Conservation (phyloP, 2,888 invertebrate genomes). For the Pollenia griseotomentosa region DNA sequence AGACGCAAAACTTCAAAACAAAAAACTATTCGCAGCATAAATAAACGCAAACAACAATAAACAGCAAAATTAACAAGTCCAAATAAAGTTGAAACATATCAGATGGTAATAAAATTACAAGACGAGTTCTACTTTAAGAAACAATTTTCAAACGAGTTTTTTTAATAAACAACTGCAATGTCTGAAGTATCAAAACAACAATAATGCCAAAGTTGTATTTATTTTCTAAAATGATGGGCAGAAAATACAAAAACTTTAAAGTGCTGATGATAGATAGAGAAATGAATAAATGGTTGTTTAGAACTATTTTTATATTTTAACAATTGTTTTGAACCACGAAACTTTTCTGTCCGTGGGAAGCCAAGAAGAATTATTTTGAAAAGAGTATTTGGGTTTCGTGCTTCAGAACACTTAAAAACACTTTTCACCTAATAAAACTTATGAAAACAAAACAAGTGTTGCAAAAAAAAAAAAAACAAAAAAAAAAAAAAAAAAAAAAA, state of each 20-base stretch:
- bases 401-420: conserved; percentile 73
- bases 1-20: not conserved
- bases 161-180: conserved; percentile 49
- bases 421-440: conserved; percentile 74
- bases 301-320: conserved; percentile 25
- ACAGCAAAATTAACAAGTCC: conserved; percentile 20
- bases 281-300: conserved; percentile 53
- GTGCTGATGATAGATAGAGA: conserved; percentile 61
- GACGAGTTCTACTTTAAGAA: conserved; percentile 35
- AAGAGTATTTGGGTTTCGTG: conserved; percentile 71
- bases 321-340: conserved; percentile 36
- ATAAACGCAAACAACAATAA: conserved; percentile 65
- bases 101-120: conserved; percentile 67
- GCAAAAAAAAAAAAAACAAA: conserved; percentile 27
- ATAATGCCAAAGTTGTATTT: conserved; percentile 41
- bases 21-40: conserved; percentile 32
- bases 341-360: conserved; percentile 9
- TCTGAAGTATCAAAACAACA: conserved; percentile 42
- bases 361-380: conserved; percentile 7
- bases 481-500: conserved; percentile 38
- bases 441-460: conserved; percentile 40
- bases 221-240: conserved; percentile 37
- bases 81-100: conserved; percentile 63
- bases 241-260: conserved; percentile 40
- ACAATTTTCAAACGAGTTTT: conserved; percentile 64